phyloP scores from a whole-genome alignment of 2,888 invertebrate genomes.

The Pyrrhosoma nymphula region DNA sequence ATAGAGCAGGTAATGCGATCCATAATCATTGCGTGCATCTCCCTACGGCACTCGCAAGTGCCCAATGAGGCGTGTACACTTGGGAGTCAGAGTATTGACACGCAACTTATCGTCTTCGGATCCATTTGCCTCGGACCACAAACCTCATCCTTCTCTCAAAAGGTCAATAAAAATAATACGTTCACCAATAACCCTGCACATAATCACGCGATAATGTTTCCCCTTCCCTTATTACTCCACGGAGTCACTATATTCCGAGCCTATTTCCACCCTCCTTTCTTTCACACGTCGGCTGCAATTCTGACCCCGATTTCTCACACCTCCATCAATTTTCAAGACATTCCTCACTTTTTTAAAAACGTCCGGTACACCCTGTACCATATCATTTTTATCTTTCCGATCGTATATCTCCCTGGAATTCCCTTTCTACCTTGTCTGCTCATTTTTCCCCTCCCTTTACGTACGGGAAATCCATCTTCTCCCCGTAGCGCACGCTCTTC shows the following conservation, averaged over 20 bases:
- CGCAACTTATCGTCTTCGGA: neutral
- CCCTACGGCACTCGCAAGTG: neutral
- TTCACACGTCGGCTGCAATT: neutral
- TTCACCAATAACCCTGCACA: neutral
- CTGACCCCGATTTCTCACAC: constrained; percentile 14
- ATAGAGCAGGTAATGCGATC: neutral
- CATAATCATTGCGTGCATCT: neutral
- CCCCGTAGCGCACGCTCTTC: neutral
- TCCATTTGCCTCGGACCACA: neutral
- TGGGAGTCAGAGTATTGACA: neutral
- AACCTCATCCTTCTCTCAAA: neutral
- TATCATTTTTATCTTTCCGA: constrained; percentile 14
- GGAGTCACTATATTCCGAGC: neutral
- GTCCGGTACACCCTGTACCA: constrained; percentile 35
- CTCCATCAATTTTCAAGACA: constrained; percentile 12
- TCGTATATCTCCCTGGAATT: neutral
- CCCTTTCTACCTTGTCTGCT: neutral
- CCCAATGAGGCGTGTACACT: neutral
- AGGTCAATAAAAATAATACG: neutral
- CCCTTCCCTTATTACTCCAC: neutral
- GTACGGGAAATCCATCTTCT: neutral
- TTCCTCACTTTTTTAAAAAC: constrained; percentile 32
- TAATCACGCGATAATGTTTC: neutral
- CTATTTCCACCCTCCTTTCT: neutral
- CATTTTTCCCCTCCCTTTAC: neutral